Base-by-base conservation (phyloP, 2,797 vertebrate species). In the Pelobates cultripes region DNA sequence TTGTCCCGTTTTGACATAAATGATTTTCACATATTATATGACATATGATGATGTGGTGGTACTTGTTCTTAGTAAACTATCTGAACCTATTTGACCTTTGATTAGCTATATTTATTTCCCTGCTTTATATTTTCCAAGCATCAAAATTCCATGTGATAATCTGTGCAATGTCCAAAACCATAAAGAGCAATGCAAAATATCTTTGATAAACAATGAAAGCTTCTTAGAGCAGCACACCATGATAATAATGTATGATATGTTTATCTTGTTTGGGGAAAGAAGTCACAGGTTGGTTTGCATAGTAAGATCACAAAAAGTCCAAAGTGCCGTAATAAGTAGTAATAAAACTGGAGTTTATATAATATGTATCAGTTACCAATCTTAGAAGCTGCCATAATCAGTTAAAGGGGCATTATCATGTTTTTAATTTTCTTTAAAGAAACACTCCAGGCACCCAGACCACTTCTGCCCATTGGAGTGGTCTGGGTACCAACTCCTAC, bases 251-350 rank as follows among this genome's bases (percentile, higher is more conserved):
- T 60, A 47, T 8, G 12, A 71, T 9, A 2, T 51, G 12, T 71
- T 76, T 63, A 51, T n/a, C 41, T 13, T 5, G 55, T 17, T 81
- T 28, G 28, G 28, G 73, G 45, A 67, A 81, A 28, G 14, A 45
- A 15, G 15, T 40, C 4, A 3, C 40, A 64, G 17, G 8, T 70
- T 60, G 53, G 51, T 60, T 69, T 74, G 28, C 70, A 14, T 42
- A 69, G 40, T 63, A 5, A 28, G 73, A 70, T 76, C 40, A 55
- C 28, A 43, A 40, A 28, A 28, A 73, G 81, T 78, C 55, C 76
- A 83, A 79, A 83, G 81, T 83, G 40, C 73, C 61, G 28, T 40
- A 14, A 73, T 70, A 74, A 73, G 57, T 53, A 43, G 55, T 55
- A 75, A 78, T 79, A 83, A 78, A 83, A 57, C 43, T 9, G 64